These are phyloP conservation scores for Allobates femoralis DNA, from an alignment of 2,797 vertebrate genomes.

Conservation along the genomic window DNA sequence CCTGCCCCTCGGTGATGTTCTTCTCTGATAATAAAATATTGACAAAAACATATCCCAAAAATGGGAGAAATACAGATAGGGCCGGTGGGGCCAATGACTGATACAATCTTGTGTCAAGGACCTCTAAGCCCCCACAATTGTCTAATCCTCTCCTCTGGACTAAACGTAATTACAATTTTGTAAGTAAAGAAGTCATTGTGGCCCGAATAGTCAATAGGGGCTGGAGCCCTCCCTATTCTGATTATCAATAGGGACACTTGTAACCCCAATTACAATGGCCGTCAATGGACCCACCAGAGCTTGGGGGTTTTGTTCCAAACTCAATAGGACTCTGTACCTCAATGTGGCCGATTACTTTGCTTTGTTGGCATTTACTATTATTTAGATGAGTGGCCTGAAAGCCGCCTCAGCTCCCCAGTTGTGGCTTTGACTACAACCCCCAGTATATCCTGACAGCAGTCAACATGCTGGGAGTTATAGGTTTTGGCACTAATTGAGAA, in stretches of 20 bases:
- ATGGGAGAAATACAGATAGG: background rate
- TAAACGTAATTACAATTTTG: background rate
- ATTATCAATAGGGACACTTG: background rate
- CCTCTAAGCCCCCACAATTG: background rate
- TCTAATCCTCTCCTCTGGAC: background rate
- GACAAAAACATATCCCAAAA: background rate
- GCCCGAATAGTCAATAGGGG: background rate
- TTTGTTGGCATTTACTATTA: constrained; percentile 8
- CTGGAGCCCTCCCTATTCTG: background rate
- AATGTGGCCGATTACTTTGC: background rate
- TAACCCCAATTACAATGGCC: background rate
- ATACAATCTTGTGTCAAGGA: constrained; percentile 7
- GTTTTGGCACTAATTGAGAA: background rate
- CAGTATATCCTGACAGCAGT: background rate
- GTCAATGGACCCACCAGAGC: background rate
- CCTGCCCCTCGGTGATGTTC: background rate
- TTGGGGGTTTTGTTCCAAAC: background rate
- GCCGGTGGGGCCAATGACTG: background rate
- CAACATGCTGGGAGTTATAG: background rate
- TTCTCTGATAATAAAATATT: constrained; percentile 32
- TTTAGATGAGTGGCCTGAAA: background rate
- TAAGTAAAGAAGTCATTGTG: background rate
- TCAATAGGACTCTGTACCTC: background rate
- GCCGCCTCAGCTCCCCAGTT: background rate
- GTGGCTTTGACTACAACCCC: background rate